Conservation (phyloP, 2,888 invertebrate genomes). For the Serrognathus titanus region DNA sequence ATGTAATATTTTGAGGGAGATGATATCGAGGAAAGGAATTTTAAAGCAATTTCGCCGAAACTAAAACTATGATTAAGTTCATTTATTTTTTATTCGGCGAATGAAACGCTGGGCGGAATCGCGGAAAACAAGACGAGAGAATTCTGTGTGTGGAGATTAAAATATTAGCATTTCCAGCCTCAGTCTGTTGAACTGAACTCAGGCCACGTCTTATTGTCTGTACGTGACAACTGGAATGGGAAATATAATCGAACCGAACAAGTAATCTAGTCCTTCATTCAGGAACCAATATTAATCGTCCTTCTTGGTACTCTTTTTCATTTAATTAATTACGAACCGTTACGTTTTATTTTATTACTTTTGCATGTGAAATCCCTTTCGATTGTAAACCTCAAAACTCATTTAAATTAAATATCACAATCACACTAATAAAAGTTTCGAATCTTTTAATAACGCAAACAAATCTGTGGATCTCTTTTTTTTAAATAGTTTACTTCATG, state of each 20-base stretch:
- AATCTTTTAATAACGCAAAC: too few relatives aligned
- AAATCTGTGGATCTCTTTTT: too few relatives aligned
- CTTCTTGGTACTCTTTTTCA: neutral
- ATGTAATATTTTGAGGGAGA: neutral
- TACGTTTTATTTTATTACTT: too few relatives aligned
- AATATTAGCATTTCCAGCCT: neutral
- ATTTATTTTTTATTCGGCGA: neutral
- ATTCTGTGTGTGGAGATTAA: neutral
- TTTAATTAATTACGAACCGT: neutral
- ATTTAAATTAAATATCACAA: too few relatives aligned
- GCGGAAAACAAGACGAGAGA: neutral
- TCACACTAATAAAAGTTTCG: too few relatives aligned
- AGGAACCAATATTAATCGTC: slow-evolving; percentile 1
- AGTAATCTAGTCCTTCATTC: neutral
- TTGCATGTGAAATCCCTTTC: too few relatives aligned
- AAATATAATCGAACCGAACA: slow-evolving; percentile 1
- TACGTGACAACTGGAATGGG: slow-evolving; percentile 1
- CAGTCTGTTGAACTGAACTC: neutral
- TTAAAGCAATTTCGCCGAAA: neutral
- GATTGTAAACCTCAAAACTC: too few relatives aligned
- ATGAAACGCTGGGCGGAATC: neutral
- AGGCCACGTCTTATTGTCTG: slow-evolving; percentile 3
- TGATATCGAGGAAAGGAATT: neutral
- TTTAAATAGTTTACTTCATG: too few relatives aligned
- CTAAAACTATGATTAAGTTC: slow-evolving; percentile 1